phyloP scores from a whole-genome alignment of 2,888 invertebrate genomes.

The Melieria omissa region DNA sequence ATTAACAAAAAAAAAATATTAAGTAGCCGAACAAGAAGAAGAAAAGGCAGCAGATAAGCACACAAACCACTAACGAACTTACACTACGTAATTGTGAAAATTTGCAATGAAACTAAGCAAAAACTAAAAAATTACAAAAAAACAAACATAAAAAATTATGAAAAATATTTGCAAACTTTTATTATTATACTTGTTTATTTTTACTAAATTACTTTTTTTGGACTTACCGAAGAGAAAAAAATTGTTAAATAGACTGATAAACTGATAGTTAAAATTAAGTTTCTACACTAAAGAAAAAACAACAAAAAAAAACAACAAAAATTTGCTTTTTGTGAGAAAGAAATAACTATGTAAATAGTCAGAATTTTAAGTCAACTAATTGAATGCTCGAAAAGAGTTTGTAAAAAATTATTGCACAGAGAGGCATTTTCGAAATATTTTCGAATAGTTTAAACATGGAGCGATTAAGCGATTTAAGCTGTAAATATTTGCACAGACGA shows the following conservation, averaged over 20 bases:
- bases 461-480: not conserved
- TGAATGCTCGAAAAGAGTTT: too few species aligned
- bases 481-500: not conserved
- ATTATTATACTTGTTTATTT: too few species aligned
- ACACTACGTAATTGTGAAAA: too few species aligned
- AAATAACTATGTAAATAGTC: not conserved
- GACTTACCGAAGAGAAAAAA: not conserved
- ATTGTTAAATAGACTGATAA: slow-evolving; percentile 61
- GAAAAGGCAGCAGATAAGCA: too few species aligned
- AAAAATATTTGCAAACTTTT: too few species aligned
- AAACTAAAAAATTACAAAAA: slow-evolving; percentile 27
- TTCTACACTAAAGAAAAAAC: slow-evolving; percentile 23
- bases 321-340: slow-evolving; percentile 13
- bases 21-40: too few species aligned
- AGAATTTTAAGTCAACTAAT: too few species aligned
- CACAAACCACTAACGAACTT: too few species aligned
- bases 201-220: too few species aligned
- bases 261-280: slow-evolving; percentile 36
- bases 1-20: too few species aligned
- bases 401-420: too few species aligned
- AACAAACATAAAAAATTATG: not conserved
- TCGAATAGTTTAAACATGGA: not conserved
- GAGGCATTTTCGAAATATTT: slow-evolving; percentile 1
- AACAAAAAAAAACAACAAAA: not conserved
- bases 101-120: not conserved